A percentile compares a stretch with the other conserved stretches of the same genome.
These are phyloP conservation scores for Campaea margaritaria DNA, from an alignment of 2,888 invertebrate genomes.

Conservation along the genomic window DNA sequence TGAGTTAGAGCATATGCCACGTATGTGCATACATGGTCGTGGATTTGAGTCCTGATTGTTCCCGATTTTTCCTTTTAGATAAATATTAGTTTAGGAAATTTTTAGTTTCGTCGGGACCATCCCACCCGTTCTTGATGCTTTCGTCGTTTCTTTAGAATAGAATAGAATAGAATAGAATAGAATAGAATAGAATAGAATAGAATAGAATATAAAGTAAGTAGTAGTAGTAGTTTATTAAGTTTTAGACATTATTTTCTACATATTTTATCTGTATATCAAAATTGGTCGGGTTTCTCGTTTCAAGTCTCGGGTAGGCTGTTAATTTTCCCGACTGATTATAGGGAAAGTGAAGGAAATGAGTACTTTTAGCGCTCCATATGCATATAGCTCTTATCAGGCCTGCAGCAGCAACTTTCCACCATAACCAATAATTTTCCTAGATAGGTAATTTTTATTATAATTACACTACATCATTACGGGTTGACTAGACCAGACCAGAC, in stretches of 20 bases:
- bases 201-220: too few relatives aligned
- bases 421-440: constrained; percentile 27
- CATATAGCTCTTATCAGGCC: constrained; percentile 36
- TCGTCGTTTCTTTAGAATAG: too few relatives aligned
- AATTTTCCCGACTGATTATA: constrained; percentile 36
- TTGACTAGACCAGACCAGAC: not conserved
- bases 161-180: too few relatives aligned
- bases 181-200: too few relatives aligned
- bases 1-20: too few relatives aligned
- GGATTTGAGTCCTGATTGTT: too few relatives aligned
- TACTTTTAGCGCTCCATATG: constrained; percentile 27
- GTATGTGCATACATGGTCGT: too few relatives aligned
- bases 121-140: too few relatives aligned
- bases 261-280: constrained; percentile 4
- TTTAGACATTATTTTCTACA: not conserved
- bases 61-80: too few relatives aligned
- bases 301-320: constrained; percentile 14
- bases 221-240: too few relatives aligned
- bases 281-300: constrained; percentile 16
- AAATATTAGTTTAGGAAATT: too few relatives aligned
- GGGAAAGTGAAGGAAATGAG: constrained; percentile 37
- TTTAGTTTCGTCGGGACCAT: too few relatives aligned
- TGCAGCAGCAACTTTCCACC: constrained; percentile 30
- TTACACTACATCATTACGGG: not conserved
- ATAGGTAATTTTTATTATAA: constrained; percentile 15